Percentiles rank a stretch among this genome's conserved stretches.
These are phyloP conservation scores for Allochrocebus solatus DNA, from an alignment of 2,797 vertebrate genomes.

Conservation along the genomic window DNA sequence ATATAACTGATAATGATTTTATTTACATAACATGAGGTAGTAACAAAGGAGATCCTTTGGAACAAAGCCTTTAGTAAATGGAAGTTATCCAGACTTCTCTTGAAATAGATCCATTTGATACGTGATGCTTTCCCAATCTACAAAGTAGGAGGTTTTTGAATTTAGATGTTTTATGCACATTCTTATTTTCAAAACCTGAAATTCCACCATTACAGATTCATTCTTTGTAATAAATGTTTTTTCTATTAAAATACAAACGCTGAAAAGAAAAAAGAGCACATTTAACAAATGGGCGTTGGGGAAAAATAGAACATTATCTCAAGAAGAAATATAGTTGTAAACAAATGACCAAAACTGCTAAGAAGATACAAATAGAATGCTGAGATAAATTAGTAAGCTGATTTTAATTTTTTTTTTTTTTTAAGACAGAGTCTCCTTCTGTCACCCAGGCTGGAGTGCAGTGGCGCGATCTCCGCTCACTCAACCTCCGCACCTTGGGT, in stretches of 20 bases:
- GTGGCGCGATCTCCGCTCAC: neutral
- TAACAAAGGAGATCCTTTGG: neutral
- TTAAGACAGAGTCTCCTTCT: neutral
- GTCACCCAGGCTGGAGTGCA: neutral
- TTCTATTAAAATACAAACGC: slow-evolving; percentile 5
- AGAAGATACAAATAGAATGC: neutral
- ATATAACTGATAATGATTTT: neutral
- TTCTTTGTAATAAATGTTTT: neutral
- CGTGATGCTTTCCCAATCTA: neutral
- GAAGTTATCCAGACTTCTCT: neutral
- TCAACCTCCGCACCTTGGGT: neutral
- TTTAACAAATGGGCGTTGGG: neutral
- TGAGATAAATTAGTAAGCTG: neutral
- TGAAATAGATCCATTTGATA: neutral
- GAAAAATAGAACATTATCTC: slow-evolving; percentile 2
- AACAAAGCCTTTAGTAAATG: neutral
- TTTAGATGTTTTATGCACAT: neutral
- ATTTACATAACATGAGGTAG: slow-evolving; percentile 32
- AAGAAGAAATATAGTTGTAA: neutral
- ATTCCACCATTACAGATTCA: neutral
- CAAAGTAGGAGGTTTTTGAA: neutral
- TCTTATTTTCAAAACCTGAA: slow-evolving; percentile 3
- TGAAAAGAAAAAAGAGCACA: neutral
- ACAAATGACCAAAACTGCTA: neutral
- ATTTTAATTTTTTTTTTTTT: neutral